Percentiles rank a stretch among this genome's conserved stretches.
These are phyloP conservation scores for Nycticebus coucang DNA, from an alignment of 2,113 vertebrate species.

Conservation along the genomic window DNA sequence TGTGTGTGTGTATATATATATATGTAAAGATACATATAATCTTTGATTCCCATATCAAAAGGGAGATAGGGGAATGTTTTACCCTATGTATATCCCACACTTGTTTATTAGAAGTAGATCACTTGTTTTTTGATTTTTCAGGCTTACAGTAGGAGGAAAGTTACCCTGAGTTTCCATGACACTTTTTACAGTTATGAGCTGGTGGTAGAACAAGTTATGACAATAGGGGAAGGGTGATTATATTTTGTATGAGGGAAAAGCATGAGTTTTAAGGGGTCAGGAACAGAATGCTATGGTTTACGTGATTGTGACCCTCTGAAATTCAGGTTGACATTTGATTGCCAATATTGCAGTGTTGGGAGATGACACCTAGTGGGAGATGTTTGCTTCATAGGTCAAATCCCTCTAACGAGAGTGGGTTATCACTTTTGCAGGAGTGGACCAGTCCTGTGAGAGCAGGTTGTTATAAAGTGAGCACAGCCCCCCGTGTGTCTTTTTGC, in stretches of 20 bases:
- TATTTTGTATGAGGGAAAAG: not conserved
- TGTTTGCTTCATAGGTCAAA: not conserved
- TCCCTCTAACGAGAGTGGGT: not conserved
- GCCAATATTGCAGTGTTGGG: not conserved
- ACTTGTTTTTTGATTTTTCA: not conserved
- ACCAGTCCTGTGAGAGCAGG: not conserved
- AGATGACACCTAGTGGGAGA: not conserved
- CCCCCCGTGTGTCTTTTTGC: not conserved
- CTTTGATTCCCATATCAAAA: too few relatives aligned
- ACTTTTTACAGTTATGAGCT: not conserved
- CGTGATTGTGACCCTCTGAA: not conserved
- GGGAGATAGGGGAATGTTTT: not conserved
- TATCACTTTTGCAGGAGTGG: not conserved
- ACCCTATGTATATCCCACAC: not conserved
- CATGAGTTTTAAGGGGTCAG: not conserved
- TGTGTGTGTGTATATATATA: too few relatives aligned
- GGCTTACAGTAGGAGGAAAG: not conserved
- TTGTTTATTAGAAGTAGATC: not conserved
- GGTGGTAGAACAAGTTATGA: not conserved
- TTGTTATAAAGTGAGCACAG: not conserved
- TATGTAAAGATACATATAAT: too few relatives aligned
- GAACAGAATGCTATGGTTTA: not conserved
- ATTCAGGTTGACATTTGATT: not conserved
- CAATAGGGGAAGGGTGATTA: not conserved
- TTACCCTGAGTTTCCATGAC: not conserved